Conservation (phyloP, 2,113 vertebrate species). For the Alouatta palliata region DNA sequence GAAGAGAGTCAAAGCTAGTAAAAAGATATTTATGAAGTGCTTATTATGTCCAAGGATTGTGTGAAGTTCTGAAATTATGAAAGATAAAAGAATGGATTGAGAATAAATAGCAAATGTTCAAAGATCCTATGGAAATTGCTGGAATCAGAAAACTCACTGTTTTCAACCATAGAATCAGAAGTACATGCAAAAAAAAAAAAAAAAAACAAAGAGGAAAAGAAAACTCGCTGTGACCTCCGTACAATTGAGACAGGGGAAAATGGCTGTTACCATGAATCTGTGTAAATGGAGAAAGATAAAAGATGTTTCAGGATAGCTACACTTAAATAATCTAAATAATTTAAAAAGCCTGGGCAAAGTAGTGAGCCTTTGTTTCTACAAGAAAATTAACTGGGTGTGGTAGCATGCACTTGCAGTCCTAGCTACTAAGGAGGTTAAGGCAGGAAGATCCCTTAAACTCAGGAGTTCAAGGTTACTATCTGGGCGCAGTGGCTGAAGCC, state of each 20-base stretch:
- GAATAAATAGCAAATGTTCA: neutral
- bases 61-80: neutral
- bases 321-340: conserved; percentile 7
- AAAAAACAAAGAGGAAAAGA: neutral
- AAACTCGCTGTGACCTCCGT: neutral
- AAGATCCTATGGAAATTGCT: neutral
- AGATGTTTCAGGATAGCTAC: neutral
- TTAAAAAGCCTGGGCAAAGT: no score
- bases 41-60: neutral
- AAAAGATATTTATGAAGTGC: neutral
- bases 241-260: neutral
- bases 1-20: conserved; percentile 18
- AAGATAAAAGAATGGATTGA: neutral
- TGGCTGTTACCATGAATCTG: neutral
- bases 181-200: no score
- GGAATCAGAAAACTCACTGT: neutral
- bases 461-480: no score
- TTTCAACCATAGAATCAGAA: no score
- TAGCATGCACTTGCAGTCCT: no score
- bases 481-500: no score
- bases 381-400: no score
- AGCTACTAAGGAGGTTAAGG: no score
- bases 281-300: neutral
- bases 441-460: no score
- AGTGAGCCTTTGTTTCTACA: no score